A percentile compares a stretch with the other conserved stretches of the same genome.
Evolutionary conservation across 2,113 vertebrate genomes (phyloP).

Genomic region (Pitta sordida): DNA sequence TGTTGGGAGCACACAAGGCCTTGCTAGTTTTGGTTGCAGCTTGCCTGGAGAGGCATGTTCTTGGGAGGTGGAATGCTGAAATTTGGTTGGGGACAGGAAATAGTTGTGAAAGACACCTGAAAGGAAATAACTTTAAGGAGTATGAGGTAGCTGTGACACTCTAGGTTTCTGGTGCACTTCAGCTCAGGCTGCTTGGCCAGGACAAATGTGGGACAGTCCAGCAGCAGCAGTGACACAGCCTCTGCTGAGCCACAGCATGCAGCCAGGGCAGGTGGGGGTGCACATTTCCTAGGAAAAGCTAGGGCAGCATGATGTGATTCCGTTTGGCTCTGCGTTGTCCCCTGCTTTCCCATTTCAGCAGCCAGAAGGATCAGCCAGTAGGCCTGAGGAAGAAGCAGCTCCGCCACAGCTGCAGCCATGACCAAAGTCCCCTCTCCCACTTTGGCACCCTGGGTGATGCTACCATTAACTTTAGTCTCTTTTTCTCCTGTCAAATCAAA

Average conservation of each 20-base stretch:
- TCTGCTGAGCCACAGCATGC: not conserved
- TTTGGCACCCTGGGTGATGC: not conserved
- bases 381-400: not conserved
- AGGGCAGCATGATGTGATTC: accelerated
- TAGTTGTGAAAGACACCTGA: not conserved
- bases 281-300: not conserved
- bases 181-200: not conserved
- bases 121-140: not conserved
- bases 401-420: not conserved
- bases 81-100: not conserved
- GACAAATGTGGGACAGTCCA: accelerated
- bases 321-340: accelerated
- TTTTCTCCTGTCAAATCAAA: not conserved
- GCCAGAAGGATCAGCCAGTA: not conserved
- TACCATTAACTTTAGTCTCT: not conserved
- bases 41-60: not conserved
- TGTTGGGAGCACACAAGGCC: not conserved
- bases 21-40: not conserved
- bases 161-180: not conserved
- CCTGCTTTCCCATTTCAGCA: accelerated
- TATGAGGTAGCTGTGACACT: accelerated
- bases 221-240: accelerated
- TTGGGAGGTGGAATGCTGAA: not conserved
- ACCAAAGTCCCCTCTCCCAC: not conserved
- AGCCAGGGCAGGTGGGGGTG: not conserved